phyloP scores from a whole-genome alignment of 1,140 invertebrate species.

The Plutomurus gul region DNA sequence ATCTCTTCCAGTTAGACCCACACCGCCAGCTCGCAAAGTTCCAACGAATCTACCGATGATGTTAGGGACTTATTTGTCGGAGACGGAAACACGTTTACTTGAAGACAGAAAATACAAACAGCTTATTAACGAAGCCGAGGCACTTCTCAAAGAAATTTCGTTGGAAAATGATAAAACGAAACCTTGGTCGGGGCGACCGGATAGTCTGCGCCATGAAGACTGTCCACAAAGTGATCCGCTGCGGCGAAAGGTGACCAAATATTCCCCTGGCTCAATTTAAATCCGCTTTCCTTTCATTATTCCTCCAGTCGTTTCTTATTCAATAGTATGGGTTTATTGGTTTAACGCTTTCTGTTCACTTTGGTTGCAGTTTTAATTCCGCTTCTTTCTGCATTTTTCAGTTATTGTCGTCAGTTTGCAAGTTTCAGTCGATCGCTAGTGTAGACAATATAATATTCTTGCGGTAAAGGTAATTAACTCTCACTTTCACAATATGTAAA shows the following conservation, averaged over 20 bases:
- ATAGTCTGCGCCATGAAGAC: constrained; percentile 39
- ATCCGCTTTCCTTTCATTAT: not conserved
- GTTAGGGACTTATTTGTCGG: constrained; percentile 44
- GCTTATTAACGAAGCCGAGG: constrained; percentile 51
- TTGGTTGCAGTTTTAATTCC: too few relatives aligned
- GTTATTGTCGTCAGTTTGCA: too few relatives aligned
- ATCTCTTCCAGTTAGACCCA: not conserved
- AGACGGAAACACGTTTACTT: constrained; percentile 50
- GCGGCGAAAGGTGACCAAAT: constrained; percentile 43
- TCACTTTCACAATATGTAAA: too few relatives aligned
- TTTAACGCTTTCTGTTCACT: not conserved
- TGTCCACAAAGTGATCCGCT: constrained; percentile 54
- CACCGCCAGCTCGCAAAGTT: constrained; percentile 16
- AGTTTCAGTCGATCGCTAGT: too few relatives aligned
- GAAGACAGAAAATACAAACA: constrained; percentile 50
- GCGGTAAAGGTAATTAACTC: too few relatives aligned
- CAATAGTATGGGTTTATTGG: too few relatives aligned
- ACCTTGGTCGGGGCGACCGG: constrained; percentile 8
- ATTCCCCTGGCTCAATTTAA: not conserved
- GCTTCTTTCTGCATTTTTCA: too few relatives aligned
- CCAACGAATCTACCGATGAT: constrained; percentile 33
- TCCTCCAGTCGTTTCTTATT: not conserved
- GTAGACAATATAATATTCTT: too few relatives aligned
- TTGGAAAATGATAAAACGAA: constrained; percentile 33
- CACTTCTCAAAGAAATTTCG: constrained; percentile 47